Evolutionary conservation across 2,797 vertebrate species (phyloP).

Genomic region (Bovichtus diacanthus): DNA sequence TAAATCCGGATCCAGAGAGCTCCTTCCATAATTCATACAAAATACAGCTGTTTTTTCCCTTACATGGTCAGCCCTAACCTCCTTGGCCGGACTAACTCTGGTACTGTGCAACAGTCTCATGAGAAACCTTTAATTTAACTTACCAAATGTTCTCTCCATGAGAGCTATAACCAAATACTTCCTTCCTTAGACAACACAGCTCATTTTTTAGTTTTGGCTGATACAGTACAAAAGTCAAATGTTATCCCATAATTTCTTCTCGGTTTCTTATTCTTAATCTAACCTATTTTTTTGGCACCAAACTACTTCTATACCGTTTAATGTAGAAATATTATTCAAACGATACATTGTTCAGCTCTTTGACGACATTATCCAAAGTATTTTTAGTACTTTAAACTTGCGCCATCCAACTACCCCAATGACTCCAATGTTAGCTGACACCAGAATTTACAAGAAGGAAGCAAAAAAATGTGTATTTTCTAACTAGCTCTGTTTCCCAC

Average conservation of each 20-base stretch:
- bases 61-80: slow-evolving; percentile 73
- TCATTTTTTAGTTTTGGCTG: slow-evolving; percentile 41
- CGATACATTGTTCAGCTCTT: neutral
- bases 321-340: neutral
- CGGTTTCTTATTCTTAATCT: neutral
- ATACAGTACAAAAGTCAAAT: slow-evolving; percentile 8
- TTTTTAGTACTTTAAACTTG: too few relatives aligned
- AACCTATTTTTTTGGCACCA: neutral
- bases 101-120: slow-evolving; percentile 51
- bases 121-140: slow-evolving; percentile 72
- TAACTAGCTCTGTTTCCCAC: neutral
- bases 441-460: neutral
- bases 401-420: neutral
- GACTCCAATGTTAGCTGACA: neutral
- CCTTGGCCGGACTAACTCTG: slow-evolving; percentile 76
- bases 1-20: slow-evolving; percentile 68
- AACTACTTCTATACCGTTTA: neutral
- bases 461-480: neutral
- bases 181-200: slow-evolving; percentile 36
- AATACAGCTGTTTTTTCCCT: slow-evolving; percentile 81
- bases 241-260: neutral
- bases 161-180: slow-evolving; percentile 52
- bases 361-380: too few relatives aligned
- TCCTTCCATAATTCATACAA: slow-evolving; percentile 75
- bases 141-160: slow-evolving; percentile 44